A percentile compares a stretch with the other conserved stretches of the same genome.
phyloP scores from a whole-genome alignment of 2,113 vertebrate genomes.

The Pantherophis guttatus region DNA sequence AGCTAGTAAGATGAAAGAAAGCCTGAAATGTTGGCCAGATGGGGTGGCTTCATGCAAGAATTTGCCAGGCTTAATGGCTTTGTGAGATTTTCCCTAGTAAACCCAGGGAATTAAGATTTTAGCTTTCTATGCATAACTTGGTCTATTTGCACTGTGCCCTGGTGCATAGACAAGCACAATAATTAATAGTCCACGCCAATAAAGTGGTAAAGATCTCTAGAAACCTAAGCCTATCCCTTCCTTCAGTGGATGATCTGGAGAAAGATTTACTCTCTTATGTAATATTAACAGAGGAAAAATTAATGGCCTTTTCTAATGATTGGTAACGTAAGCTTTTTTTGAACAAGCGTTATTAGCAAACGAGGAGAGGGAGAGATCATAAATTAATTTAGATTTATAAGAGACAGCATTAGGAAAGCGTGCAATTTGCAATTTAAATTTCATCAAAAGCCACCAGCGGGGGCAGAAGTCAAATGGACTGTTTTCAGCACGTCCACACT shows the following conservation, averaged over 20 bases:
- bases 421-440: slow-evolving; percentile 37
- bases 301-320: slow-evolving; percentile 65
- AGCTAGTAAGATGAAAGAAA: background rate
- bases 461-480: slow-evolving; percentile 35
- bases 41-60: background rate
- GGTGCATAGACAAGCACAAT: background rate
- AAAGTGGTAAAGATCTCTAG: background rate
- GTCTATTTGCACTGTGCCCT: slow-evolving; percentile 13
- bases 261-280: slow-evolving; percentile 50
- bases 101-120: background rate
- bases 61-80: background rate
- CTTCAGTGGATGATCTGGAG: slow-evolving; percentile 54
- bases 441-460: slow-evolving; percentile 10
- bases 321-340: slow-evolving; percentile 64
- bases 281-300: slow-evolving; percentile 62
- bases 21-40: background rate
- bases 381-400: slow-evolving; percentile 53
- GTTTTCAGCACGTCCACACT: slow-evolving; percentile 39
- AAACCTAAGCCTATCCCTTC: background rate
- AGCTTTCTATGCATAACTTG: background rate
- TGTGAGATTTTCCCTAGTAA: background rate
- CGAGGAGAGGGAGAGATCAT: slow-evolving; percentile 44
- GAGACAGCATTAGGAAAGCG: slow-evolving; percentile 45
- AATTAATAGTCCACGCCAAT: background rate
- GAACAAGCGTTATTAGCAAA: slow-evolving; percentile 65